Evolutionary conservation across 2,888 invertebrate species (phyloP).

Genomic region (Ceraclea dissimilis): DNA sequence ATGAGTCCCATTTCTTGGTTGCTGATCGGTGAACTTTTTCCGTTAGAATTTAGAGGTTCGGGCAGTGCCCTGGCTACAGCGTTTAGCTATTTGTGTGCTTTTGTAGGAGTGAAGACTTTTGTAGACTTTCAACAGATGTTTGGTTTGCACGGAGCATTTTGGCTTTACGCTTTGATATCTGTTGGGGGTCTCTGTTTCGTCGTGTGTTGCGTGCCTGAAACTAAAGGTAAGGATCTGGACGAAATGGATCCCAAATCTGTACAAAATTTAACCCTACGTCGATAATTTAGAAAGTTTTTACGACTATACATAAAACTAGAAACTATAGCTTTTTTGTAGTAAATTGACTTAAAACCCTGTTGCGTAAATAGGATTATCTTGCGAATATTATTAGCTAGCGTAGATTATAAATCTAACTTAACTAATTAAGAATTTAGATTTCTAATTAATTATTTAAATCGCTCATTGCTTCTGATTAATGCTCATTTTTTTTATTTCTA

Average conservation of each 20-base stretch:
- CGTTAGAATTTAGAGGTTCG: conserved; percentile 74
- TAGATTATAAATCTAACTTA: too few species aligned
- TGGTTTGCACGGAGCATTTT: conserved; percentile 78
- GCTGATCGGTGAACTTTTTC: conserved; percentile 75
- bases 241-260: conserved; percentile 74
- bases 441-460: too few species aligned
- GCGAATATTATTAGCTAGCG: too few species aligned
- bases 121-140: conserved; percentile 71
- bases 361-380: too few species aligned
- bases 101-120: conserved; percentile 79
- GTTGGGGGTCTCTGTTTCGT: conserved; percentile 77
- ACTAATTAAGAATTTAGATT: too few species aligned
- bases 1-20: conserved; percentile 86
- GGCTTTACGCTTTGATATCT: conserved; percentile 79
- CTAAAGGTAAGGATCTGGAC: conserved; percentile 82
- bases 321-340: neutral
- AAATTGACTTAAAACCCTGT: neutral
- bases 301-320: too few species aligned
- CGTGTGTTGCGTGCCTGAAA: conserved; percentile 81
- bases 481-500: too few species aligned
- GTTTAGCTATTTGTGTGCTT: conserved; percentile 80
- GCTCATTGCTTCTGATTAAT: too few species aligned
- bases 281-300: conserved; percentile 5
- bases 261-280: conserved; percentile 19
- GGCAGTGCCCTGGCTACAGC: conserved; percentile 82